Evolutionary conservation across 1,140 invertebrate genomes (phyloP).

Genomic region (Limonius californicus): DNA sequence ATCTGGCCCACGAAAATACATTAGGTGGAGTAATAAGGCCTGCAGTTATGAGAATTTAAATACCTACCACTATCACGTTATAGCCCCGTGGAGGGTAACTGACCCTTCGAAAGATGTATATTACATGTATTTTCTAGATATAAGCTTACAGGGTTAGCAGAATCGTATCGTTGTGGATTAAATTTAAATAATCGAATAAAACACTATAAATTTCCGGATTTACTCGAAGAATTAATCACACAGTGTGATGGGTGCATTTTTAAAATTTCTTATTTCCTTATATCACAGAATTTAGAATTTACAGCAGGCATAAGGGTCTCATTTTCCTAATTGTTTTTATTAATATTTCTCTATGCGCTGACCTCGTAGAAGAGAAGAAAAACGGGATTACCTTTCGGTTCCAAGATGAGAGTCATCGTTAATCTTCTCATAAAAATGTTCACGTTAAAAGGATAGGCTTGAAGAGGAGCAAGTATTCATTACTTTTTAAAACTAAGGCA

Average conservation of each 20-base stretch:
- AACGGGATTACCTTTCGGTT: too few species aligned
- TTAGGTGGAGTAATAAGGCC: slow-evolving; percentile 29
- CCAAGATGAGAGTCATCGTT: too few species aligned
- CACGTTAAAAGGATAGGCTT: too few species aligned
- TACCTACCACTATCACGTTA: slow-evolving; percentile 30
- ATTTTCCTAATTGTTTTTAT: too few species aligned
- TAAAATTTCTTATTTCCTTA: too few species aligned
- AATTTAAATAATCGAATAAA: slow-evolving; percentile 3
- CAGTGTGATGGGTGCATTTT: too few species aligned
- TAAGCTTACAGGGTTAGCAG: slow-evolving; percentile 17
- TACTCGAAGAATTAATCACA: background rate
- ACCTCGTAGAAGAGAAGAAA: background rate
- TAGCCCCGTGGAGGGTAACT: slow-evolving; percentile 26
- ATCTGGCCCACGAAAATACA: slow-evolving; percentile 25
- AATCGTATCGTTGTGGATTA: slow-evolving; percentile 7
- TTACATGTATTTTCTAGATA: slow-evolving; percentile 27
- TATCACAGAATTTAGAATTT: too few species aligned
- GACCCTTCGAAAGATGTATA: slow-evolving; percentile 30
- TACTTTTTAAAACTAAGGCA: too few species aligned
- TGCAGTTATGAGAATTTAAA: slow-evolving; percentile 33
- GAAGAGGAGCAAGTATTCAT: too few species aligned
- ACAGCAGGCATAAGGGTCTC: background rate
- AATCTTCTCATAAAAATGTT: too few species aligned
- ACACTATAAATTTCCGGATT: background rate
- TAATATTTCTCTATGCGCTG: background rate